These are phyloP conservation scores for Micronisus gabar DNA, from an alignment of 2,113 vertebrate species.

Conservation along the genomic window DNA sequence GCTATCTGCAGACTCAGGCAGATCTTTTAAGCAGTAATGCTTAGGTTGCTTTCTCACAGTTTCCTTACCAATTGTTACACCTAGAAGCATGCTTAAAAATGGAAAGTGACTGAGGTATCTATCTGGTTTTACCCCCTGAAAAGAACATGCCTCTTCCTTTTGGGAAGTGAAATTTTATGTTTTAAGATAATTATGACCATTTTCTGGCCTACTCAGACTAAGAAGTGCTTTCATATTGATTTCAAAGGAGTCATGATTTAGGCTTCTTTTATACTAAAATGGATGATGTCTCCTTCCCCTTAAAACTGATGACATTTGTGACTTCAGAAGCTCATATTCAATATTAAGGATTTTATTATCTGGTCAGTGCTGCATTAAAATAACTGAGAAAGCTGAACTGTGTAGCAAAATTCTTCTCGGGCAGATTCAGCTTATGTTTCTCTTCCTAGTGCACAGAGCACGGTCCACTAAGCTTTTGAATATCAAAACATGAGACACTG, in stretches of 20 bases:
- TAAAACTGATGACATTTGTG: constrained; percentile 58
- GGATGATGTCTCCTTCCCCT: constrained; percentile 41
- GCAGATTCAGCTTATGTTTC: constrained; percentile 65
- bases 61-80: neutral
- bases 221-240: constrained; percentile 34
- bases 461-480: constrained; percentile 54
- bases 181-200: neutral
- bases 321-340: constrained; percentile 30
- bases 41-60: neutral
- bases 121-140: neutral
- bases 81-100: neutral
- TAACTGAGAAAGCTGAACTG: constrained; percentile 36
- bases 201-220: neutral
- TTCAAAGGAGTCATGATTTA: constrained; percentile 18
- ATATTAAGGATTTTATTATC: constrained; percentile 62
- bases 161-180: neutral
- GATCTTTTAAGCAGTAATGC: neutral
- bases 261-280: constrained; percentile 29
- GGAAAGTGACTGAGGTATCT: neutral
- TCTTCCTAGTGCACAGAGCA: constrained; percentile 32
- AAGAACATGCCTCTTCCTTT: neutral
- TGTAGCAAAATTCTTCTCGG: constrained; percentile 30
- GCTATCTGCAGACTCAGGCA: neutral
- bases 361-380: constrained; percentile 42
- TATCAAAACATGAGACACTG: constrained; percentile 39